Percentiles rank a stretch among this genome's conserved stretches.
These are phyloP conservation scores for Malachius bipustulatus DNA, from an alignment of 2,888 invertebrate species.

Conservation along the genomic window DNA sequence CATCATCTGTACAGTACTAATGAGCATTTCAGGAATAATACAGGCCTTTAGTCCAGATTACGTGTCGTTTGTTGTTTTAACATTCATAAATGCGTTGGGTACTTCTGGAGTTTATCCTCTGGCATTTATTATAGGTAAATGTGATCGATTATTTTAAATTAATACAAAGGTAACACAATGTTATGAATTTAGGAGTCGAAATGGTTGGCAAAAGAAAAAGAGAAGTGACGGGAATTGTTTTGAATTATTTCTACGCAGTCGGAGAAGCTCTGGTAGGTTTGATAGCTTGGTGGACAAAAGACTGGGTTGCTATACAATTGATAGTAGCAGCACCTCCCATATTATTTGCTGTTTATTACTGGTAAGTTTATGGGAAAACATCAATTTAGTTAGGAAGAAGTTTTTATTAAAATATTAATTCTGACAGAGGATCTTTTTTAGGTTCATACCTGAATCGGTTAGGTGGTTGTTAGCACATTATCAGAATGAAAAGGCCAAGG, in stretches of 20 bases:
- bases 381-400: neutral
- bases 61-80: constrained; percentile 40
- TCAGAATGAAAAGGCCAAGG: constrained; percentile 41
- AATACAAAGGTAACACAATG: constrained; percentile 7
- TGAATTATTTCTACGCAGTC: constrained; percentile 52
- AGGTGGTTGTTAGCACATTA: constrained; percentile 51
- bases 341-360: constrained; percentile 46
- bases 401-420: neutral
- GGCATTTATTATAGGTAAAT: constrained; percentile 45
- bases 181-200: constrained; percentile 47
- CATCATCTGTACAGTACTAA: constrained; percentile 43
- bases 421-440: constrained; percentile 21
- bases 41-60: constrained; percentile 44
- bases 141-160: too few species aligned
- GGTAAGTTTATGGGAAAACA: constrained; percentile 31
- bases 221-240: constrained; percentile 48
- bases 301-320: constrained; percentile 48
- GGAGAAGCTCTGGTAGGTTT: constrained; percentile 51
- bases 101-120: constrained; percentile 49
- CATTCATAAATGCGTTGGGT: constrained; percentile 48
- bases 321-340: constrained; percentile 48
- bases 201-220: constrained; percentile 50
- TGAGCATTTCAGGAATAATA: constrained; percentile 45
- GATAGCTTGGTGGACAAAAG: constrained; percentile 44
- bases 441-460: constrained; percentile 52